Percentiles rank a stretch among this genome's conserved stretches.
phyloP scores from a whole-genome alignment of 2,113 vertebrate genomes.

The Oncorhynchus mykiss region DNA sequence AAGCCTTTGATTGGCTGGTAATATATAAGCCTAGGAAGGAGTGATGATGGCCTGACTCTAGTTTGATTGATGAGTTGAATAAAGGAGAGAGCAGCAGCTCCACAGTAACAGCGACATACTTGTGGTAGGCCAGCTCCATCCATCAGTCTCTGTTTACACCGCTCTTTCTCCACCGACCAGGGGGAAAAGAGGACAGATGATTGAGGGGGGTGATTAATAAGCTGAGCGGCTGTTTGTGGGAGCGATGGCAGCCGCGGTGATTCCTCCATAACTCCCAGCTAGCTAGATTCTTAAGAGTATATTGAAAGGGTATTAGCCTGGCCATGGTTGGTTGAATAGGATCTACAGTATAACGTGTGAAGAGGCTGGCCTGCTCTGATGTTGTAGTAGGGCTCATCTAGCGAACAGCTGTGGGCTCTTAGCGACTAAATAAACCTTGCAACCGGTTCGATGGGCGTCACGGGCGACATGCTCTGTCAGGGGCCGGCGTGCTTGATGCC shows the following conservation, averaged over 20 bases:
- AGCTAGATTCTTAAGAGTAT: too few relatives aligned
- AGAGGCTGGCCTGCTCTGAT: slow-evolving; percentile 28
- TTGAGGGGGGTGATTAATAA: slow-evolving; percentile 42
- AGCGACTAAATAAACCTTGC: slow-evolving; percentile 47
- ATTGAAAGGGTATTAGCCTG: not conserved
- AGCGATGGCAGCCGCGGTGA: not conserved
- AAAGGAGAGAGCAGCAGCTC: slow-evolving; percentile 4
- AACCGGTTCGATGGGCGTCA: slow-evolving; percentile 3
- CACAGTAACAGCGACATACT: slow-evolving; percentile 32
- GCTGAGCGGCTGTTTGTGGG: slow-evolving; percentile 22
- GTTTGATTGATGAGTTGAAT: slow-evolving; percentile 8
- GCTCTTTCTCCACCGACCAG: slow-evolving; percentile 17
- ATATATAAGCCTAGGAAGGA: not conserved
- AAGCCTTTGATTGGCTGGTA: too few relatives aligned
- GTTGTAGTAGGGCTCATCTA: slow-evolving; percentile 24
- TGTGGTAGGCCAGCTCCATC: slow-evolving; percentile 22
- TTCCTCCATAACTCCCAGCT: not conserved
- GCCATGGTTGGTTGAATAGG: slow-evolving; percentile 19
- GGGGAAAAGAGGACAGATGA: slow-evolving; percentile 30
- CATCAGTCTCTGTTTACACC: slow-evolving; percentile 43
- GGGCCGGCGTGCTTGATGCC: slow-evolving; percentile 44
- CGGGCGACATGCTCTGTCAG: slow-evolving; percentile 52
- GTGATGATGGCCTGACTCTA: slow-evolving; percentile 14
- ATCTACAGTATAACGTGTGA: slow-evolving; percentile 29
- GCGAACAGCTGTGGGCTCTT: slow-evolving; percentile 63